Evolutionary conservation across 2,113 vertebrate genomes (phyloP).

Genomic region (rat (Rattus norvegicus)): DNA sequence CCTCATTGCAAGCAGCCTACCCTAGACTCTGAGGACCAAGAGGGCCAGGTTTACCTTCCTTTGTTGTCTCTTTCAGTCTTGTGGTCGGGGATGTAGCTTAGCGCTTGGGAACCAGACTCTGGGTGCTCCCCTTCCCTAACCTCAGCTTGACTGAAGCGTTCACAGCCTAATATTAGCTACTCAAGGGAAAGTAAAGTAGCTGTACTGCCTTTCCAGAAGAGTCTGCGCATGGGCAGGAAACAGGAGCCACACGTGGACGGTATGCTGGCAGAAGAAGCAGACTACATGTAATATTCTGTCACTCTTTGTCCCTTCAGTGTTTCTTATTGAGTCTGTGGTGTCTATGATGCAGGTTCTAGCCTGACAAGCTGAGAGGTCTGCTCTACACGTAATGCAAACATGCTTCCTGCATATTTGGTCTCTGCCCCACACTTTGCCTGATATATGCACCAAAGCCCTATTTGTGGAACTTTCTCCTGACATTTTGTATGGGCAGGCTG

Average conservation of each 20-base stretch:
- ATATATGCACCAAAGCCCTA: neutral
- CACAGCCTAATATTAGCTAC: neutral
- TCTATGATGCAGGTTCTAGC: conserved; percentile 31
- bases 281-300: too few species aligned
- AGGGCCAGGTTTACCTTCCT: neutral
- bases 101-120: neutral
- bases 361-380: neutral
- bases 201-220: neutral
- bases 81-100: neutral
- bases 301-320: neutral
- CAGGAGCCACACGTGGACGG: fast-evolving
- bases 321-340: neutral
- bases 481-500: neutral
- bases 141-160: neutral
- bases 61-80: neutral
- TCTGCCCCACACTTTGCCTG: neutral
- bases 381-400: neutral
- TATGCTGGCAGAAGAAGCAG: neutral
- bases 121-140: neutral
- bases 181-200: fast-evolving
- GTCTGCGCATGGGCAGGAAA: neutral
- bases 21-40: neutral
- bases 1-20: neutral
- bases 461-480: conserved; percentile 35
- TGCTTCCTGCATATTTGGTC: conserved; percentile 3